These are phyloP conservation scores for Nasalis larvatus DNA, from an alignment of 2,113 vertebrate genomes.

Conservation along the genomic window DNA sequence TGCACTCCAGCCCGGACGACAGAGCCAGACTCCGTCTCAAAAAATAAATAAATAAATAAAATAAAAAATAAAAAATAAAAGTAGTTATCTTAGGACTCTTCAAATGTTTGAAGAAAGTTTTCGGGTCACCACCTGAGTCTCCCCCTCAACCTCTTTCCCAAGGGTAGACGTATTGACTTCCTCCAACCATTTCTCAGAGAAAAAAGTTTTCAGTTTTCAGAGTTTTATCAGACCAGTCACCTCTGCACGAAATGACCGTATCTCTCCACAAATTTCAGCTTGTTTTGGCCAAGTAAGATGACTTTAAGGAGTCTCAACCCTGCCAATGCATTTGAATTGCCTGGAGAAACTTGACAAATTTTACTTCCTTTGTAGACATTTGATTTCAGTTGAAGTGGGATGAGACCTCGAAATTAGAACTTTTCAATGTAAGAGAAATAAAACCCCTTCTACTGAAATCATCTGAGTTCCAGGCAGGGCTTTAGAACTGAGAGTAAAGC, in stretches of 20 bases:
- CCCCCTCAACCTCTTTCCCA: not conserved
- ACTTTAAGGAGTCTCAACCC: not conserved
- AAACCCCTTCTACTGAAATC: not conserved
- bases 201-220: not conserved
- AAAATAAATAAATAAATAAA: too few species aligned
- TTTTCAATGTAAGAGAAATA: not conserved
- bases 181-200: not conserved
- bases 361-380: not conserved
- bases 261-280: not conserved
- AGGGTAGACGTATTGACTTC: not conserved
- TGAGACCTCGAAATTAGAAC: not conserved
- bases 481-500: not conserved
- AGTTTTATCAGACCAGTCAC: not conserved
- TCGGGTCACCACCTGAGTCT: not conserved
- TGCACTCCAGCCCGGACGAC: too few species aligned
- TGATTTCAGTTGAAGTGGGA: not conserved
- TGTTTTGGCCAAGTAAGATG: not conserved
- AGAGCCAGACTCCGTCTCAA: too few species aligned
- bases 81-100: not conserved
- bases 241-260: not conserved
- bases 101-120: conserved; percentile 9
- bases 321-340: not conserved
- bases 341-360: not conserved
- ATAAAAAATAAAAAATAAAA: not conserved
- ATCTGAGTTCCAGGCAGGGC: not conserved